Evolutionary conservation across 2,113 vertebrate species (phyloP), one percentile per base, ranked within the genome.

Genomic region (Jaculus jaculus): DNA sequence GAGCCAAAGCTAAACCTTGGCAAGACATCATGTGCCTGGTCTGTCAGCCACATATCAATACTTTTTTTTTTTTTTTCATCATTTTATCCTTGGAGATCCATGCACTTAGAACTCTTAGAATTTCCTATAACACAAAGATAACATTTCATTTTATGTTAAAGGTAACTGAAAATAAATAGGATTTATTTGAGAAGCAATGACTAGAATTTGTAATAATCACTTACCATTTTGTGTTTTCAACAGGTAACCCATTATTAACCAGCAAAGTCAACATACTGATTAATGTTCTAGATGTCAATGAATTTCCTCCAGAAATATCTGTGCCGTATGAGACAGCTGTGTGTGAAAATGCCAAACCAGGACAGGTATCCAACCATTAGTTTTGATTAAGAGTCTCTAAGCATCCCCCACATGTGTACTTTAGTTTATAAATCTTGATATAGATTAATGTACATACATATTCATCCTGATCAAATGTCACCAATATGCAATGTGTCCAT

Each of bases 231-330:
- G 91, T 93, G 5, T 96, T 97, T 97, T 92, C 21, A 86, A 80
- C 88, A 99, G 99, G 99, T 95, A 99, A 99, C 78, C 99, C 99
- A 37, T 98, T 99, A 42, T 98, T 99, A 98, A 98, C 98, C 96
- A 99, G 99, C 93, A 99, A 98, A 96, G 99, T 99, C 95, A 98
- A 98, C 30, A 98, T 99, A 96, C 98, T 99, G 73, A 98, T 99
- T 96, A 99, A 99, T 88, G 98, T 99, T 63, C 69, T 99, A 97
- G 99, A 99, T 98, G 99, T 99, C 96, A 99, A 99, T 77, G 99
- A 99, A 98, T 99, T 99, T 98, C 99, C 99, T 54, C 99, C 99
- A 80, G 99, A 99, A 96, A 98, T 99, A 68, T 98, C 98, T 93
- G 98, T 98, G 71, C 99, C 99, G 1, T 99, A 99, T 91, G 99